Evolutionary conservation across 2,113 vertebrate genomes (phyloP), one percentile per base, ranked within the genome.

Genomic region (Rhabdornis inornatus): DNA sequence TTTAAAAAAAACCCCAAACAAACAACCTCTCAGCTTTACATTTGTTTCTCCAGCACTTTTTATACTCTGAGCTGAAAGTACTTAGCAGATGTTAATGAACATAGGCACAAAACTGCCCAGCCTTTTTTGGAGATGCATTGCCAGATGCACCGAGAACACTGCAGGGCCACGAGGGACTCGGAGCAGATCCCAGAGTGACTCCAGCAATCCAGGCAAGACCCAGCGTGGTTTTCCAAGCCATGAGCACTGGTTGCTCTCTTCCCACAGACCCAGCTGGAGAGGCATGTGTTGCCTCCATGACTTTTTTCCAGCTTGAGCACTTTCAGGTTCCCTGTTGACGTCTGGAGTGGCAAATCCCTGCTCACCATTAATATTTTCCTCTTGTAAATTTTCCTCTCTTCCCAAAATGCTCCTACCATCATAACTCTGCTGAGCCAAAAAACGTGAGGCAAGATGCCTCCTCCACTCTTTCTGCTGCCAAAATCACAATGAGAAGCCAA

Each of bases 31-130:
- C 71, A 80, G 71, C 35, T 83, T 94, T 86, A 53, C 55, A 13
- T 92, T 95, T 90, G 75, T 93, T 84, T 94, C 89, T 71, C 64
- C 57, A 57, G 44, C 56, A 83, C 47, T 60, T 96, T 95, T 91
- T 84, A 42, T 77, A 42, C 40, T 66, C 68, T 6, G 57, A 78
- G 78, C 82, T 71, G 55, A 22, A 81, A 93, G 53, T 16, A 0
- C 39, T 72, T 69, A 30, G 65, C 94, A 94, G 89, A 89, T 90
- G 79, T 87, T 94, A 82, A 63, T 3, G 15, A 91, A 52, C 28
- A 37, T 13, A 77, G 28, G 28, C 44, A 56, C 78, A 45, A 75
- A 95, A 39, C 3, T 55, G 74, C 13, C 56, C 1, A 19, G 7
- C 39, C 33, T 70, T 74, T 69, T 80, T 11, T 16, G 65, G 35